Conservation (phyloP, 1,140 invertebrate species). For the Manduca sexta region DNA sequence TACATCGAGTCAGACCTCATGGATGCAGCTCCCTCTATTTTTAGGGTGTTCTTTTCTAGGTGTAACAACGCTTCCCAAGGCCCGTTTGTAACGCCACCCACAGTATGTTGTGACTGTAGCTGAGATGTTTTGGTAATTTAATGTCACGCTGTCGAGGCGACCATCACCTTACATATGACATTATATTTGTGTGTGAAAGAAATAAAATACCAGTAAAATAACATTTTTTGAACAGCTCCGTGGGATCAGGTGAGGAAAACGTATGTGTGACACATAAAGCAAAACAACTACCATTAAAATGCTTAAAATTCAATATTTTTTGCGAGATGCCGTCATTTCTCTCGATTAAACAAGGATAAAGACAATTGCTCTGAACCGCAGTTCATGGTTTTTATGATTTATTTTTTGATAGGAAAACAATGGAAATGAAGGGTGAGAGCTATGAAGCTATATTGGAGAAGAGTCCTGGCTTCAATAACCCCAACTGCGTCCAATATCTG, state of each 20-base stretch:
- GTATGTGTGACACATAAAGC: slow-evolving; percentile 60
- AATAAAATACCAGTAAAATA: slow-evolving; percentile 67
- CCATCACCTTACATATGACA: slow-evolving; percentile 65
- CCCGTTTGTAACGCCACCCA: slow-evolving; percentile 36
- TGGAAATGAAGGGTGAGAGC: slow-evolving; percentile 84
- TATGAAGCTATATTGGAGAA: slow-evolving; percentile 90
- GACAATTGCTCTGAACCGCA: not conserved
- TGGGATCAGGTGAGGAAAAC: slow-evolving; percentile 68
- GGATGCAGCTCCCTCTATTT: slow-evolving; percentile 42
- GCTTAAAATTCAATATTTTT: slow-evolving; percentile 24
- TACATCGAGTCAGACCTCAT: slow-evolving; percentile 16
- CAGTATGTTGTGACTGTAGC: slow-evolving; percentile 58
- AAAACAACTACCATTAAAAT: slow-evolving; percentile 50
- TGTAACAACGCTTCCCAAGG: slow-evolving; percentile 55
- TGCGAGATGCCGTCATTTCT: not conserved
- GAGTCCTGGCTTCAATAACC: slow-evolving; percentile 92
- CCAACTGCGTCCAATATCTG: slow-evolving; percentile 88
- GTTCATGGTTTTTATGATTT: slow-evolving; percentile 9
- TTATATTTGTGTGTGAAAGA: slow-evolving; percentile 67
- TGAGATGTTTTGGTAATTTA: slow-evolving; percentile 63
- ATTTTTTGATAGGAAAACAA: slow-evolving; percentile 80
- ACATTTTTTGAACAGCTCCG: slow-evolving; percentile 71
- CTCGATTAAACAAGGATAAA: not conserved
- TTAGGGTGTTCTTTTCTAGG: slow-evolving; percentile 73
- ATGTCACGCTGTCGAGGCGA: slow-evolving; percentile 62